Conservation (phyloP, 2,888 invertebrate genomes). For the Cistogaster globosa region DNA sequence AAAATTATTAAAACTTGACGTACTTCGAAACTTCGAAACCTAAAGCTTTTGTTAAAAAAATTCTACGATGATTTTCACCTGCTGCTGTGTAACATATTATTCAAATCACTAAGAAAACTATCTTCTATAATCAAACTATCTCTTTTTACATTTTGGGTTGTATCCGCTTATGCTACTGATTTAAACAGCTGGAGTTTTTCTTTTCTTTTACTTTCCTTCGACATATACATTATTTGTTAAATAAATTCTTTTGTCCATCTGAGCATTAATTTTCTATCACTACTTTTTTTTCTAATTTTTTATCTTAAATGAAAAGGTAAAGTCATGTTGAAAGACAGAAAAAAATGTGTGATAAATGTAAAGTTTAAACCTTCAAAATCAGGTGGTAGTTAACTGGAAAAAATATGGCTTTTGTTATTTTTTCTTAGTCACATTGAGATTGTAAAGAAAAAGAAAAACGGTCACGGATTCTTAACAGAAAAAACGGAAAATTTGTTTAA, state of each 20-base stretch:
- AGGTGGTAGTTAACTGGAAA: conserved; percentile 43
- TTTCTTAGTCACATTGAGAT: not conserved
- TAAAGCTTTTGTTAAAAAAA: too few species aligned
- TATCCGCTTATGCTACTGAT: conserved; percentile 31
- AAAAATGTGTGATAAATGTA: too few species aligned
- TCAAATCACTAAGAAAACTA: not conserved
- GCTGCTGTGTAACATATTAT: not conserved
- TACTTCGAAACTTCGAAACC: too few species aligned
- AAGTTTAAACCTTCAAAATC: too few species aligned
- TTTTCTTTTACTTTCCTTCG: not conserved
- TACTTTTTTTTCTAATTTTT: not conserved
- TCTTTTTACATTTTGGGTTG: conserved; percentile 19
- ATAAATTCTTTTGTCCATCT: conserved; percentile 41
- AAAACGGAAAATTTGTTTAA: not conserved
- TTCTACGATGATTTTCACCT: not conserved
- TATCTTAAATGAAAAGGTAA: conserved; percentile 11
- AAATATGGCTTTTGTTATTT: conserved; percentile 8
- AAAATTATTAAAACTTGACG: too few species aligned
- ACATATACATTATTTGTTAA: conserved; percentile 27
- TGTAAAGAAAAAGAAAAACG: not conserved
- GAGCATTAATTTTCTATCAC: conserved; percentile 13
- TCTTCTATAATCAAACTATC: not conserved
- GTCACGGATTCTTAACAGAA: not conserved
- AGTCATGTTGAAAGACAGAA: too few species aligned
- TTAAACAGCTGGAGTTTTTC: conserved; percentile 12